phyloP scores from a whole-genome alignment of 2,797 vertebrate species.

The Alcedo quadribrachys region DNA sequence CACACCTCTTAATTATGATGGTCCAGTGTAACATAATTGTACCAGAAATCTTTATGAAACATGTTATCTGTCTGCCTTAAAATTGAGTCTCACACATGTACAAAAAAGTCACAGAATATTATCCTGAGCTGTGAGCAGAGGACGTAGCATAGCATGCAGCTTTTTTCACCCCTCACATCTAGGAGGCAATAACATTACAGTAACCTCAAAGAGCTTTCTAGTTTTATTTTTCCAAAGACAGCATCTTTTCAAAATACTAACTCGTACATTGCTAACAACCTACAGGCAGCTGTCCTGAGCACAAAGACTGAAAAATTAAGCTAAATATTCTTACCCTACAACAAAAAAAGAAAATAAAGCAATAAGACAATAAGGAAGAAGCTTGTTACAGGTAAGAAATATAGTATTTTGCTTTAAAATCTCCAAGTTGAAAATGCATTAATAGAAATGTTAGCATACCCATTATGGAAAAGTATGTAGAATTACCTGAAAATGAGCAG shows the following conservation, averaged over 20 bases:
- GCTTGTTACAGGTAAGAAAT: background rate
- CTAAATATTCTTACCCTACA: background rate
- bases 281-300: background rate
- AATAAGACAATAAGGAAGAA: background rate
- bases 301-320: background rate
- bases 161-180: background rate
- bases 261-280: background rate
- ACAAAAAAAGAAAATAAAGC: too few relatives aligned
- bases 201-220: background rate
- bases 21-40: background rate
- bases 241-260: background rate
- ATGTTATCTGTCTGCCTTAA: background rate
- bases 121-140: background rate
- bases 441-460: background rate
- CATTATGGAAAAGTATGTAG: conserved; percentile 37
- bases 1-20: background rate
- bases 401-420: background rate
- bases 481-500: conserved; percentile 32
- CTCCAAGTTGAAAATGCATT: background rate
- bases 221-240: background rate
- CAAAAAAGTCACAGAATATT: background rate
- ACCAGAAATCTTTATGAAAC: background rate
- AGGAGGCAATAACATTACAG: background rate
- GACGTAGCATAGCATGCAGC: background rate
- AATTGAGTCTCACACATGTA: background rate